Base-by-base conservation (phyloP, 2,797 vertebrate genomes). In the Huso huso region DNA sequence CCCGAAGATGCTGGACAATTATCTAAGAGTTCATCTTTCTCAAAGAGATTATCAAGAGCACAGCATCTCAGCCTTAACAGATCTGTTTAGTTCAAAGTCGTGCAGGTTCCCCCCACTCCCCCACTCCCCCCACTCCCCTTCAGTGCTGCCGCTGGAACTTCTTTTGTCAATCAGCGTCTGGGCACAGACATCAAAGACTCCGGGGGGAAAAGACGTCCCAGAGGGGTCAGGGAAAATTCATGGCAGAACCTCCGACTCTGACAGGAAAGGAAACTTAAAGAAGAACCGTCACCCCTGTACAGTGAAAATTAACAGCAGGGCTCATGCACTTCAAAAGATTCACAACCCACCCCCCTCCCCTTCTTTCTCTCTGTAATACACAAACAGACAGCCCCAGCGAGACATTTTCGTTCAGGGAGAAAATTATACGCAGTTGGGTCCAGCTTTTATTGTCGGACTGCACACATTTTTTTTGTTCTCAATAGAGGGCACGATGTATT, bases 141-240 rank as follows among this genome's bases (percentile, higher is more conserved):
- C 82, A 83, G 82, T 87, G 83, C 83, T 84, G 81, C 85, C 84
- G 83, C 86, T 84, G 84, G 82, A 79, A 78, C 74, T 74, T 83
- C 84, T 75, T 92, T 92, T 93, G 90, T 94, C 90, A 86, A 81
- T 80, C 84, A 83, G 83, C 86, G 86, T 91, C 91, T 88, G 84
- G 92, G 93, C 93, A 95, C 90, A 87, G 84, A 93, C 93, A 90
- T 94, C 92, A 95, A 95, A 95, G 93, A 77, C 79, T 76, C 74
- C 70, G 75, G 85, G 83, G 82, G 87, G 87, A 90, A 83, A 84
- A 87, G 81, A 89, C 82, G 86, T 86, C 89, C 87, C 79, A 55
- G 86, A 89, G 88, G 82, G 86, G 82, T 87, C 79, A 84, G 75
- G 81, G 84, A 81, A 88, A 81, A 87, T 82, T 87, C 84, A 85